phyloP scores from a whole-genome alignment of 2,888 invertebrate species.

The Ochropleura leucogaster region DNA sequence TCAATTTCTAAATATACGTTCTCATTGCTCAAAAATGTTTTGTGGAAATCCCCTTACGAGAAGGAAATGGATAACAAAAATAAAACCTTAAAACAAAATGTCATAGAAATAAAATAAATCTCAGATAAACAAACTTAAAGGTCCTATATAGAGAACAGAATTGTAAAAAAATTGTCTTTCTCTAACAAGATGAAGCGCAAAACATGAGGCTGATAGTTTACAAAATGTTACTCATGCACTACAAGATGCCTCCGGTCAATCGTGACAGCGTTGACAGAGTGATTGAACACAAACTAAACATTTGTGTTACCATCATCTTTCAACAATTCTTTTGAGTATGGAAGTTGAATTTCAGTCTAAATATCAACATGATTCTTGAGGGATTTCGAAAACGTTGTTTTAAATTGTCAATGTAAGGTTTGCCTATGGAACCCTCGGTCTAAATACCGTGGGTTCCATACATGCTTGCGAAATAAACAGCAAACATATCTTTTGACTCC shows the following conservation, averaged over 20 bases:
- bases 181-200: constrained; percentile 18
- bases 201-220: constrained; percentile 52
- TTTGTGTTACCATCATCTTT: constrained; percentile 18
- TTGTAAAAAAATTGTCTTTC: constrained; percentile 34
- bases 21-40: not conserved
- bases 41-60: not conserved
- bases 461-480: too few relatives aligned
- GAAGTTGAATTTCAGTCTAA: constrained; percentile 19
- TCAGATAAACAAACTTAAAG: not conserved
- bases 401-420: not conserved
- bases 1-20: not conserved
- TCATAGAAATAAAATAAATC: too few relatives aligned
- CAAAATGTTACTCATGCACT: constrained; percentile 39
- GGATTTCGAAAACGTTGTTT: not conserved
- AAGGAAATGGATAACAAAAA: not conserved
- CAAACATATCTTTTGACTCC: too few relatives aligned
- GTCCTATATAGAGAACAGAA: not conserved
- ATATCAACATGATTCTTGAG: constrained; percentile 11
- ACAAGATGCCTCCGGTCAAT: constrained; percentile 17
- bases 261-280: constrained; percentile 23
- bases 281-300: constrained; percentile 49
- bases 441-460: too few relatives aligned
- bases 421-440: too few relatives aligned
- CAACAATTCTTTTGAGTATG: not conserved
- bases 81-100: not conserved